phyloP scores from a whole-genome alignment of 35 echinoderm and acorn worm species.

The Ophiothrix spiculata region DNA sequence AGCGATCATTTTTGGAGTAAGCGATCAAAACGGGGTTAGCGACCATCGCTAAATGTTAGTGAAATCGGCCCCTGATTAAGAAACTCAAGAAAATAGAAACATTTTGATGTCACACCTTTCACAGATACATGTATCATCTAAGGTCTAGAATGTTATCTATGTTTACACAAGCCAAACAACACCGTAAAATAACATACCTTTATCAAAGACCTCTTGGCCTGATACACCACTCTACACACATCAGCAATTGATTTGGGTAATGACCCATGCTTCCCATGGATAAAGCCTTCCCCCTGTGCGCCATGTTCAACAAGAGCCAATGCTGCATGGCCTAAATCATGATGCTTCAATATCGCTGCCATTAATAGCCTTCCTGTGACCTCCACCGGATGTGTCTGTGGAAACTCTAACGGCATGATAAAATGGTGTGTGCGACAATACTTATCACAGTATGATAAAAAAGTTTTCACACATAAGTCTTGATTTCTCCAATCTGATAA shows the following conservation, averaged over 20 bases:
- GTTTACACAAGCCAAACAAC: too few relatives aligned
- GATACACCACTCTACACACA: constrained; percentile 91
- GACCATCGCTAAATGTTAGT: too few relatives aligned
- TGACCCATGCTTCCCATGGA: constrained; percentile 27
- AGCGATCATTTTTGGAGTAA: too few relatives aligned
- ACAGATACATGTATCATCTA: too few relatives aligned
- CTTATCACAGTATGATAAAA: constrained; percentile 72
- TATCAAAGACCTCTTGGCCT: constrained; percentile 74
- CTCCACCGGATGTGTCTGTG: constrained; percentile 67
- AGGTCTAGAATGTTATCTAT: too few relatives aligned
- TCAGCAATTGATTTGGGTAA: constrained; percentile 90
- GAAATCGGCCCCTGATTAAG: too few relatives aligned
- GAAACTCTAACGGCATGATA: constrained; percentile 74
- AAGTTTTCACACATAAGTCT: constrained; percentile 71
- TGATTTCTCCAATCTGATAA: constrained; percentile 77
- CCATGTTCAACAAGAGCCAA: constrained; percentile 82
- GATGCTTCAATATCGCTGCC: constrained; percentile 92
- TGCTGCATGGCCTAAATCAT: constrained; percentile 89
- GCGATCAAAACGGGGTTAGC: too few relatives aligned
- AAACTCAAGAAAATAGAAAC: too few relatives aligned
- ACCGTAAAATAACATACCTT: too few relatives aligned
- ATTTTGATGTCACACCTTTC: too few relatives aligned
- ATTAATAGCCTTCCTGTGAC: constrained; percentile 63
- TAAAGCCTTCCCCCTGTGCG: constrained; percentile 68
- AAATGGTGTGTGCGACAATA: constrained; percentile 84